Percentiles rank a stretch among this genome's conserved stretches.
Conservation (phyloP, 2,888 invertebrate genomes). For the Pammene aurita region DNA sequence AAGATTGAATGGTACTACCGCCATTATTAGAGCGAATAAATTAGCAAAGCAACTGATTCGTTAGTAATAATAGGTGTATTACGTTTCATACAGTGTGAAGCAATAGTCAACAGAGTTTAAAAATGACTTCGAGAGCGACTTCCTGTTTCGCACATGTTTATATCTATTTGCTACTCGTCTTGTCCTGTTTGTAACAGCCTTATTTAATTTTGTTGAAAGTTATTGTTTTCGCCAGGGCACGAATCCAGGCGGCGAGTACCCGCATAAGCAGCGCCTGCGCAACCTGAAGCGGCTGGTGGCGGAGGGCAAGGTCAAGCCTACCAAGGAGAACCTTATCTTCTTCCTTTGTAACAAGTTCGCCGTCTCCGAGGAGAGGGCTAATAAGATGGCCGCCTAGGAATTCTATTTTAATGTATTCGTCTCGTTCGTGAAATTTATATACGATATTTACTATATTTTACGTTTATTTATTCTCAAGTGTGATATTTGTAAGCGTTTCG, state of each 20-base stretch:
- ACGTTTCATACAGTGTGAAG: too few species aligned
- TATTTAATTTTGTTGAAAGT: neutral
- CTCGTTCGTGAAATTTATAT: constrained; percentile 33
- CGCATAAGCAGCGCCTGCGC: constrained; percentile 85
- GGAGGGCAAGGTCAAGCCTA: constrained; percentile 77
- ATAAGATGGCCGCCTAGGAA: constrained; percentile 51
- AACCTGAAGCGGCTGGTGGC: constrained; percentile 79
- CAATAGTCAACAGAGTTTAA: too few species aligned
- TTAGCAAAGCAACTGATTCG: too few species aligned
- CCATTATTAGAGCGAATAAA: too few species aligned
- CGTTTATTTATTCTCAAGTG: constrained; percentile 28
- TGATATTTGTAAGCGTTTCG: constrained; percentile 33
- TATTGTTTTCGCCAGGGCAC: constrained; percentile 51
- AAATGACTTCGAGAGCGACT: too few species aligned
- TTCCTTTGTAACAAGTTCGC: constrained; percentile 82
- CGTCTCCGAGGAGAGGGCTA: constrained; percentile 70
- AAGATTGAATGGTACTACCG: too few species aligned
- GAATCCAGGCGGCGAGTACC: constrained; percentile 74
- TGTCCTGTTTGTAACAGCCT: neutral
- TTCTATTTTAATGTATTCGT: constrained; percentile 7
- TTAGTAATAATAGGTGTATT: too few species aligned
- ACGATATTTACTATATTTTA: constrained; percentile 22
- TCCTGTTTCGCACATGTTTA: too few species aligned
- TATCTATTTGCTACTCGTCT: neutral
- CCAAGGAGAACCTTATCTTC: constrained; percentile 76